A percentile compares a stretch with the other conserved stretches of the same genome.
phyloP scores from a whole-genome alignment of 2,888 invertebrate species.

The Fragum fragum region DNA sequence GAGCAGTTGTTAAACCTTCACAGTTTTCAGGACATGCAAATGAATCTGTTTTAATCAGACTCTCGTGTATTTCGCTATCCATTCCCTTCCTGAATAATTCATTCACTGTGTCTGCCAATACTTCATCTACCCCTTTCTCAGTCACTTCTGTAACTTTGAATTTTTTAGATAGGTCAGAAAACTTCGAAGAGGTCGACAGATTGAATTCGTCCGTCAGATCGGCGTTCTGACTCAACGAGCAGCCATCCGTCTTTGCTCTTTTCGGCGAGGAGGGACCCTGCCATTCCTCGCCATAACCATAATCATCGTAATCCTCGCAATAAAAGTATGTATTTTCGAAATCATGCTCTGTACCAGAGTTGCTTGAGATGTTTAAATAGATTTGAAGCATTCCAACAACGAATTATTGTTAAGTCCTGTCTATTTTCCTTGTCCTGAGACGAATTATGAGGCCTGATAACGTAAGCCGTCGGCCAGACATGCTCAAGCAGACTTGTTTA shows the following conservation, averaged over 20 bases:
- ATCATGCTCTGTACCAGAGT: not conserved
- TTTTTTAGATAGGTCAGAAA: not conserved
- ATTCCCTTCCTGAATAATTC: not conserved
- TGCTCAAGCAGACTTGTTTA: not conserved
- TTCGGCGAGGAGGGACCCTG: constrained; percentile 2
- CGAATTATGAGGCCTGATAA: not conserved
- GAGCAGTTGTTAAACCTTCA: not conserved
- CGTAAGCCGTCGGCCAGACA: not conserved
- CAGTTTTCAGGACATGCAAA: constrained; percentile 1
- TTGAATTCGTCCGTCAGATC: not conserved
- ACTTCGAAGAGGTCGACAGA: not conserved
- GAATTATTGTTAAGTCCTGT: not conserved
- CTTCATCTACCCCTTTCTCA: not conserved
- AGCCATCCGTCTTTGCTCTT: not conserved
- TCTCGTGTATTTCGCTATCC: not conserved
- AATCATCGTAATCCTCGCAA: not conserved
- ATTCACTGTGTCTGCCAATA: not conserved
- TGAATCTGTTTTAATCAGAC: not conserved
- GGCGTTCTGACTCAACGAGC: not conserved
- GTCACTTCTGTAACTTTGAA: not conserved
- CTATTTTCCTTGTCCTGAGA: not conserved
- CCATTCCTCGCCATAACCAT: not conserved
- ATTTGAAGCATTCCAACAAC: not conserved
- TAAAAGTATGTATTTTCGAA: not conserved
- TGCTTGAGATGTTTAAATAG: not conserved